A percentile compares a stretch with the other conserved stretches of the same genome.
phyloP scores from a whole-genome alignment of 2,888 invertebrate species.

The Gymnocheta viridis region DNA sequence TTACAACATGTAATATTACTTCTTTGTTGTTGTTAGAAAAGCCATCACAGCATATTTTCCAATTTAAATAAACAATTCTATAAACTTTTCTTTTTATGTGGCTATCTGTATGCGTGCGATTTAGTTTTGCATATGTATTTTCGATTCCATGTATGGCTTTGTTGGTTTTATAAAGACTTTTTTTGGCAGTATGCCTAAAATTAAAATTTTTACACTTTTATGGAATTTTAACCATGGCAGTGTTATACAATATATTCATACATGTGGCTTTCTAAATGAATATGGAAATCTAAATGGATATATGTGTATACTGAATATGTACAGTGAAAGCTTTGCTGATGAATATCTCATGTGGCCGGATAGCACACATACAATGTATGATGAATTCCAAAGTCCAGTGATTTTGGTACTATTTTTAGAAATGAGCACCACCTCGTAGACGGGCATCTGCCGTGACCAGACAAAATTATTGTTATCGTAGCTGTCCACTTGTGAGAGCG shows the following conservation, averaged over 20 bases:
- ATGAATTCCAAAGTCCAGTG: too few relatives aligned
- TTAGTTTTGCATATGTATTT: neutral
- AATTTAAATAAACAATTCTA: constrained; percentile 36
- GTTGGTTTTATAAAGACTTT: constrained; percentile 3
- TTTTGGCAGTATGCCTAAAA: constrained; percentile 68
- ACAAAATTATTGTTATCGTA: too few relatives aligned
- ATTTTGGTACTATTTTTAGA: too few relatives aligned
- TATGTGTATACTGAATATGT: too few relatives aligned
- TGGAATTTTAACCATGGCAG: constrained; percentile 27
- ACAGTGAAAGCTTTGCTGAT: too few relatives aligned
- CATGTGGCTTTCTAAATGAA: neutral
- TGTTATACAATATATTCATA: neutral
- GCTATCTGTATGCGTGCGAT: neutral
- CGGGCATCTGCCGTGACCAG: too few relatives aligned
- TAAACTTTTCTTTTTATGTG: neutral
- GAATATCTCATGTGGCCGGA: too few relatives aligned
- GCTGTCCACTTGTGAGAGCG: too few relatives aligned
- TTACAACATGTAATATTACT: constrained; percentile 43
- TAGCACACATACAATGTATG: too few relatives aligned
- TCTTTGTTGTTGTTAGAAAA: constrained; percentile 4
- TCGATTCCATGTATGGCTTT: neutral
- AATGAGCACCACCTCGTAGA: too few relatives aligned
- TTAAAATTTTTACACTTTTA: constrained; percentile 61
- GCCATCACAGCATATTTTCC: constrained; percentile 41
- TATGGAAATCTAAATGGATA: neutral